A percentile compares a stretch with the other conserved stretches of the same genome.
phyloP scores from a whole-genome alignment of 30 jellyfish, hydroid and myxozoan species.

The Hydra vulgaris region DNA sequence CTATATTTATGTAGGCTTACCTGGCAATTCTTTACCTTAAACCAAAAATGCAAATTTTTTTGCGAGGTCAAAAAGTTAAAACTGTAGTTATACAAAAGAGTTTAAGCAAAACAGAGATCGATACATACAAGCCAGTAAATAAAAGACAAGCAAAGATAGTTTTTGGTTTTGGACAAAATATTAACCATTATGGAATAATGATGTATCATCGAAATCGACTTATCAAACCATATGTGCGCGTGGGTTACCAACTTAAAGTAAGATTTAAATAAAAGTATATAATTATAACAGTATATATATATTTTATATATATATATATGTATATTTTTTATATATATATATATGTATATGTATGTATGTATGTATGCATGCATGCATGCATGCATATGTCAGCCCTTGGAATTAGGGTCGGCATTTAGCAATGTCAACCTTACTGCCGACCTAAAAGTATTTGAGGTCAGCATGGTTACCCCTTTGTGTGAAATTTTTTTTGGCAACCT shows the following conservation, averaged over 20 bases:
- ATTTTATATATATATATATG: no score
- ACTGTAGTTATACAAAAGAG: conserved; percentile 85
- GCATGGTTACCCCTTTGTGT: no score
- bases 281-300: no score
- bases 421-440: no score
- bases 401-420: no score
- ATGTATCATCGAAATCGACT: conserved; percentile 90
- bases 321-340: no score
- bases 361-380: background rate
- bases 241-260: conserved; percentile 92
- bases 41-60: conserved; percentile 90
- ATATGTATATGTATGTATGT: background rate
- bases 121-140: conserved; percentile 49
- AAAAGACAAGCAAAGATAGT: conserved; percentile 53
- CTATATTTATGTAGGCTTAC: conserved; percentile 57
- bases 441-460: no score
- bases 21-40: conserved; percentile 80
- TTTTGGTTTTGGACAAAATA: conserved; percentile 93
- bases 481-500: no score
- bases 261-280: background rate
- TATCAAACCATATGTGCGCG: conserved; percentile 93
- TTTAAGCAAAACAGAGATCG: conserved; percentile 91
- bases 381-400: background rate
- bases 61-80: conserved; percentile 79
- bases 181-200: conserved; percentile 92